These are phyloP conservation scores for Congeria kusceri DNA, from an alignment of 2,888 invertebrate genomes.

Conservation along the genomic window DNA sequence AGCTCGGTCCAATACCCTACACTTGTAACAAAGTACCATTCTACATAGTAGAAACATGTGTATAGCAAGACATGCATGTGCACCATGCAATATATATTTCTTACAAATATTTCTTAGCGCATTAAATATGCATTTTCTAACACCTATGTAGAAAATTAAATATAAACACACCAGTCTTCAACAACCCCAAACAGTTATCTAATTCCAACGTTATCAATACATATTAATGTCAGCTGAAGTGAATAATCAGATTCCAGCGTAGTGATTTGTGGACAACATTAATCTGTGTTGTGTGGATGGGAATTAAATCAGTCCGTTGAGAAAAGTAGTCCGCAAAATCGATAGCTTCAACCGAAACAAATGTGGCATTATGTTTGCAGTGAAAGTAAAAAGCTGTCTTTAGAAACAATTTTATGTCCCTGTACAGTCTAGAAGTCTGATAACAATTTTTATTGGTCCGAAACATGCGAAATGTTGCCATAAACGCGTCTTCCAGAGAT, in stretches of 20 bases:
- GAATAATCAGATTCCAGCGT: conserved; percentile 55
- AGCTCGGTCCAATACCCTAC: no score
- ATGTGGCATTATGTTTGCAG: conserved; percentile 36
- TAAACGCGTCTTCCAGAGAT: background rate
- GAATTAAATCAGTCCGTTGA: conserved; percentile 55
- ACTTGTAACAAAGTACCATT: no score
- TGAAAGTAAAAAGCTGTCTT: conserved; percentile 27
- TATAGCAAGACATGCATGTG: no score
- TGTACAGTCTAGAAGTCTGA: conserved; percentile 8
- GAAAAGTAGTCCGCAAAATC: conserved; percentile 52
- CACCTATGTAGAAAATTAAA: no score
- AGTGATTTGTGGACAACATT: conserved; percentile 57
- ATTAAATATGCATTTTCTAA: no score
- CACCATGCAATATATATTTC: no score
- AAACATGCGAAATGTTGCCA: background rate
- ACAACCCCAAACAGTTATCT: conserved; percentile 32
- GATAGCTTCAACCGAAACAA: conserved; percentile 27
- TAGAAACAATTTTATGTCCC: conserved; percentile 37
- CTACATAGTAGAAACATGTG: no score
- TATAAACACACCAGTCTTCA: no score
- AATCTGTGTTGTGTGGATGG: conserved; percentile 46
- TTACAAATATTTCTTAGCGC: no score
- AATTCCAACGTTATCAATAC: conserved; percentile 52
- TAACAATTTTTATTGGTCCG: background rate
- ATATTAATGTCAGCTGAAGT: conserved; percentile 52